phyloP scores from a whole-genome alignment of 2,888 invertebrate species.

The Laothoe populi region DNA sequence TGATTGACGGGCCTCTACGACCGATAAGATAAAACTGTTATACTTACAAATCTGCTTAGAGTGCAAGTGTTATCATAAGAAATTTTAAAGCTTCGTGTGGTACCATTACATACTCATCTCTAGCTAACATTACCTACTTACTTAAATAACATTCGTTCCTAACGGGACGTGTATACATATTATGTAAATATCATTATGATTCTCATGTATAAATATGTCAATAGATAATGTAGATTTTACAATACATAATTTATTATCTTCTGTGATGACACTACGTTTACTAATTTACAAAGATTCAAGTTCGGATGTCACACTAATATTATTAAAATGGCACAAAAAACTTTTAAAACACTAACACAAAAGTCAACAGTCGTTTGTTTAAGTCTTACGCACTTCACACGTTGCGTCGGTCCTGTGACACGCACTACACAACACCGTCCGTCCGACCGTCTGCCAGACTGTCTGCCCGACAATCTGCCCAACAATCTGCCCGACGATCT shows the following conservation, averaged over 20 bases:
- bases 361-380: constrained; percentile 75
- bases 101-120: constrained; percentile 78
- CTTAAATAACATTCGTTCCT: constrained; percentile 84
- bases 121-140: constrained; percentile 80
- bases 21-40: constrained; percentile 43
- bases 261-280: constrained; percentile 80
- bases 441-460: constrained; percentile 30
- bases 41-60: constrained; percentile 76
- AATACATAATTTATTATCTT: constrained; percentile 81
- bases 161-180: constrained; percentile 85
- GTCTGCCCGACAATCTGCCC: background rate
- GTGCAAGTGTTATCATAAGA: constrained; percentile 85
- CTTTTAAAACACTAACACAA: constrained; percentile 84
- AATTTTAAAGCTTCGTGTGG: constrained; percentile 85
- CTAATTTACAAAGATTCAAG: constrained; percentile 82
- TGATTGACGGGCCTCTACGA: constrained; percentile 16
- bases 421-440: constrained; percentile 50
- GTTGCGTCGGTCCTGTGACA: constrained; percentile 50
- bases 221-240: constrained; percentile 79
- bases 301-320: constrained; percentile 84
- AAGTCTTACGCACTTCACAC: constrained; percentile 70
- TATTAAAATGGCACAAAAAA: constrained; percentile 85
- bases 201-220: constrained; percentile 83
- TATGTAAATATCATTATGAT: constrained; percentile 81
- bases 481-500: background rate